Conservation (phyloP, 2,888 invertebrate species). For the Sisyra nigra region DNA sequence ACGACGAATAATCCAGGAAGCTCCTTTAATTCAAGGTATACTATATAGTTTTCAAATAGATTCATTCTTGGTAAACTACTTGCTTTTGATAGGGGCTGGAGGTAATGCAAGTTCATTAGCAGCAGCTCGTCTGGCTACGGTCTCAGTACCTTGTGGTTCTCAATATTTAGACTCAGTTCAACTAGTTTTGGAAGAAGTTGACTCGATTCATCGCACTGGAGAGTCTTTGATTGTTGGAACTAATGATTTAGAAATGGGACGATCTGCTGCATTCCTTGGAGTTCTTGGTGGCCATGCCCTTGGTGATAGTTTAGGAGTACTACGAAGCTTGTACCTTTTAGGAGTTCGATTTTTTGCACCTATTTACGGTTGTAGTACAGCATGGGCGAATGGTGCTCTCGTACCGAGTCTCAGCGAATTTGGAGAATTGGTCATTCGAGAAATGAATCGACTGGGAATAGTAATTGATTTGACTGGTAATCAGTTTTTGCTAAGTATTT, state of each 20-base stretch:
- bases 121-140: slow-evolving; percentile 28
- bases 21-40: slow-evolving; percentile 33
- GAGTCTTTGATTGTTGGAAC: slow-evolving; percentile 33
- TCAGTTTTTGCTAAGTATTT: too few species aligned
- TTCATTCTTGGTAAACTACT: too few species aligned
- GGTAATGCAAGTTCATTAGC: slow-evolving; percentile 31
- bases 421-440: slow-evolving; percentile 31
- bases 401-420: slow-evolving; percentile 10
- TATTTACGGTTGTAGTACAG: slow-evolving; percentile 50
- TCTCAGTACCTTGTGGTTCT: slow-evolving; percentile 37
- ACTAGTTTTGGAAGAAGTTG: slow-evolving; percentile 47
- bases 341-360: slow-evolving; percentile 50
- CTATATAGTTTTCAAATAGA: too few species aligned
- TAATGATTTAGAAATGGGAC: slow-evolving; percentile 39
- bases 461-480: slow-evolving; percentile 32
- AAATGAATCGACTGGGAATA: slow-evolving; percentile 56
- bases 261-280: slow-evolving; percentile 44
- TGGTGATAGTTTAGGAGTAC: slow-evolving; percentile 46
- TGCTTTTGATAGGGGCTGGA: slow-evolving; percentile 23
- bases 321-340: slow-evolving; percentile 45
- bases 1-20: slow-evolving; percentile 33
- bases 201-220: slow-evolving; percentile 41
- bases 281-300: slow-evolving; percentile 52
- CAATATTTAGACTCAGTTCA: slow-evolving; percentile 50
- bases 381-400: slow-evolving; percentile 40